phyloP scores from a whole-genome alignment of 2,888 invertebrate species.

The Lochmaea capreae region DNA sequence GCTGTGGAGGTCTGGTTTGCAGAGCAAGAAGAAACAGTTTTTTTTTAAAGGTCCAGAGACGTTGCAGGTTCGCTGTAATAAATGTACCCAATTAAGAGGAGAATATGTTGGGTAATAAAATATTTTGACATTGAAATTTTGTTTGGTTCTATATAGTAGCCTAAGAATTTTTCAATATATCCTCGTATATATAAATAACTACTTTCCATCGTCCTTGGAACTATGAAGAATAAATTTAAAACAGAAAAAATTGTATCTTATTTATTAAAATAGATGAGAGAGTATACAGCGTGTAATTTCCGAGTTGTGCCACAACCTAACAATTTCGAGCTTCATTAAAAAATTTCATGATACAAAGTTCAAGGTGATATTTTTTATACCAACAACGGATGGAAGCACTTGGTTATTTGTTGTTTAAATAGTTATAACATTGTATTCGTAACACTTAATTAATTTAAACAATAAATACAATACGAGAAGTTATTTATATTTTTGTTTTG shows the following conservation, averaged over 20 bases:
- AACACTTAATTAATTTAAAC: neutral
- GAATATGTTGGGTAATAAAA: too few species aligned
- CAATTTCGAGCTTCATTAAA: neutral
- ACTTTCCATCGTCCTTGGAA: neutral
- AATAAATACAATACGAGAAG: neutral
- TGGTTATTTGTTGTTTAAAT: neutral
- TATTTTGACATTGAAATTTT: too few species aligned
- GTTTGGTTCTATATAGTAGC: too few species aligned
- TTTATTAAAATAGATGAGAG: neutral
- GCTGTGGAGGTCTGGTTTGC: too few species aligned
- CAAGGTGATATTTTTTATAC: neutral
- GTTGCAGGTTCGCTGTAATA: too few species aligned
- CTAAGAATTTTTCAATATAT: too few species aligned
- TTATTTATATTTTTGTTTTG: constrained; percentile 8
- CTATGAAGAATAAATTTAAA: neutral
- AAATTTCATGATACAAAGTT: neutral
- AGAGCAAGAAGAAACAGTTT: too few species aligned
- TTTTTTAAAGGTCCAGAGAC: too few species aligned
- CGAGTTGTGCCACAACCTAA: neutral
- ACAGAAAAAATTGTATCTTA: neutral
- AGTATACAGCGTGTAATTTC: neutral
- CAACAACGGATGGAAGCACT: neutral
- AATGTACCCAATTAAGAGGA: too few species aligned
- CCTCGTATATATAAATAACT: neutral
- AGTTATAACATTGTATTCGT: neutral